Base-by-base conservation (phyloP, 2,797 vertebrate genomes). In the Muraenolepis orangiensis region DNA sequence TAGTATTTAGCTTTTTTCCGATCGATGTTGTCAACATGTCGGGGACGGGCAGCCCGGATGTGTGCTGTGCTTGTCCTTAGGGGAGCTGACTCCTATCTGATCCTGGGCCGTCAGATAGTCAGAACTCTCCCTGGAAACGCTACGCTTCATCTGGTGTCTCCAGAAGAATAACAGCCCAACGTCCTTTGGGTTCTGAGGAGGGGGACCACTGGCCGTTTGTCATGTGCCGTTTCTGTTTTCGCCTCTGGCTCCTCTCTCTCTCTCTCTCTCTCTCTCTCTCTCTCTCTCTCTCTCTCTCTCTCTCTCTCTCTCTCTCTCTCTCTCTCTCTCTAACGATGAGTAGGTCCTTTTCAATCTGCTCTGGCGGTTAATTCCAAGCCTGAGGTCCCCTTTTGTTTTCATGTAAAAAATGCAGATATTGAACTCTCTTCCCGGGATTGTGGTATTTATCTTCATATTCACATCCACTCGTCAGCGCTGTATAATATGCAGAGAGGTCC, bases 101-200 rank as follows among this genome's bases (percentile, higher is more conserved):
- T 78, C 74, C 74, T 73, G 76, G 81, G 76, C 74, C 68, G 76
- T 74, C 73, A 82, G 87, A 87, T 87, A 83, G 87, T 80, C 71
- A 73, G 76, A 80, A 78, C 81, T 74, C 78, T 81, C 73, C 79
- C 77, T 75, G 78, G 78, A 76, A 82, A 76, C 6, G 3, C 74
- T 30, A 69, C 51, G 0, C 23, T 66, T 75, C 75, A 67, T 79
- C 77, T 46, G 64, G 61, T 75, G 76, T 82, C 83, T 78, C 81
- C 80, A 75, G 73, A 74, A 69, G 76, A 83, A 82, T 71, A 83
- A 75, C 66, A 79, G 79, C 73, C 5, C 66, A 86, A 87, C 85
- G 88, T 26, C 57, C 11, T 64, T 64, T 64, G 57, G 57, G 57
- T 12, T 26, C 57, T 23, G 57, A 10, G 51, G 57, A 38, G 36